Conservation (phyloP, 1,140 invertebrate genomes). For the Trichoplusia ni region DNA sequence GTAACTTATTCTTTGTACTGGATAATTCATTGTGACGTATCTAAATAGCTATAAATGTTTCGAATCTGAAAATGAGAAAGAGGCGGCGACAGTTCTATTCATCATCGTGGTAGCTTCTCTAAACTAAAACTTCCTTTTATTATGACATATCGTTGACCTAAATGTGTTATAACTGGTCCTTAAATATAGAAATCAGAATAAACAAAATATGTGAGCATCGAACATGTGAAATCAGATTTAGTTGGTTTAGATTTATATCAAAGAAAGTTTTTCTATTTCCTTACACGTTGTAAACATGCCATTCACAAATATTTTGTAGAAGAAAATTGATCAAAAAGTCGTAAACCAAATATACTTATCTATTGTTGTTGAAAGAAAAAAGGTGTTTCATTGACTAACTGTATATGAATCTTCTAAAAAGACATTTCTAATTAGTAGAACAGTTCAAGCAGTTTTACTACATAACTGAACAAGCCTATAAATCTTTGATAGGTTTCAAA, state of each 20-base stretch:
- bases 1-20: constrained; percentile 1
- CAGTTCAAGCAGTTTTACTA: too few species aligned
- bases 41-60: background rate
- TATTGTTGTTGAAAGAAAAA: too few species aligned
- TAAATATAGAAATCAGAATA: background rate
- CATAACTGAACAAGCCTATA: too few species aligned
- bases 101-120: background rate
- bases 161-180: background rate
- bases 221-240: constrained; percentile 1
- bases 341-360: too few species aligned
- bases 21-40: background rate
- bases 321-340: too few species aligned
- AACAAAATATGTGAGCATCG: background rate
- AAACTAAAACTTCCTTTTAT: background rate
- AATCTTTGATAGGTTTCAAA: too few species aligned
- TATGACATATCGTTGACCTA: constrained; percentile 3
- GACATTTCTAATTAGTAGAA: too few species aligned
- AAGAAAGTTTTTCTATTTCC: background rate
- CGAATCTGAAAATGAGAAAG: background rate
- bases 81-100: background rate
- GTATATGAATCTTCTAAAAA: too few species aligned
- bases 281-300: background rate
- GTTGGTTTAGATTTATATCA: constrained; percentile 8
- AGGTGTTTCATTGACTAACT: too few species aligned
- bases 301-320: too few species aligned